Conservation (phyloP, 2,113 vertebrate genomes). For the Leucoraja erinaceus region DNA sequence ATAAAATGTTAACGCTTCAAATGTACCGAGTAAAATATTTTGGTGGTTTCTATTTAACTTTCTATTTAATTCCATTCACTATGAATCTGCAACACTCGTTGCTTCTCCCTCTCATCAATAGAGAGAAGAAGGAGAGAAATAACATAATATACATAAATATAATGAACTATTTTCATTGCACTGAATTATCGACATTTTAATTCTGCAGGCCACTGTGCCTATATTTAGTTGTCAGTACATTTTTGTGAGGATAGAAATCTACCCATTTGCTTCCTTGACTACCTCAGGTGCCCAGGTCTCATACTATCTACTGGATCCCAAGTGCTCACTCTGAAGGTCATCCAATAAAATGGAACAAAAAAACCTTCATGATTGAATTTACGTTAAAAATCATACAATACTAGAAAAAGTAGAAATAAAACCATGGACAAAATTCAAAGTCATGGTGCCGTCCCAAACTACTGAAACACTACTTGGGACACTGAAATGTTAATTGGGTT, state of each 20-base stretch:
- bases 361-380: constrained; percentile 6
- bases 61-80: background rate
- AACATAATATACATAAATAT: background rate
- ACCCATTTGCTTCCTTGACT: background rate
- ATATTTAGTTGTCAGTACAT: background rate
- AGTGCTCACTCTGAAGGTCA: background rate
- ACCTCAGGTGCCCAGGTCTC: background rate
- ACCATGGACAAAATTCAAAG: background rate
- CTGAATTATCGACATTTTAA: background rate
- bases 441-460: background rate
- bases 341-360: constrained; percentile 13
- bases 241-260: background rate
- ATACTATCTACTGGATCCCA: background rate
- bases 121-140: background rate
- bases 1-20: background rate
- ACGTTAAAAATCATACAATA: background rate
- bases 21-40: background rate
- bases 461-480: background rate
- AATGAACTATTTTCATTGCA: background rate
- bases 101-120: background rate
- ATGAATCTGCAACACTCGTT: background rate
- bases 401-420: background rate
- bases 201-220: background rate
- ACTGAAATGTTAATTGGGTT: background rate
- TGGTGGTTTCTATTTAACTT: background rate